A percentile compares a stretch with the other conserved stretches of the same genome.
These are phyloP conservation scores for Trogon melanurus DNA, from an alignment of 2,113 vertebrate species.

Conservation along the genomic window DNA sequence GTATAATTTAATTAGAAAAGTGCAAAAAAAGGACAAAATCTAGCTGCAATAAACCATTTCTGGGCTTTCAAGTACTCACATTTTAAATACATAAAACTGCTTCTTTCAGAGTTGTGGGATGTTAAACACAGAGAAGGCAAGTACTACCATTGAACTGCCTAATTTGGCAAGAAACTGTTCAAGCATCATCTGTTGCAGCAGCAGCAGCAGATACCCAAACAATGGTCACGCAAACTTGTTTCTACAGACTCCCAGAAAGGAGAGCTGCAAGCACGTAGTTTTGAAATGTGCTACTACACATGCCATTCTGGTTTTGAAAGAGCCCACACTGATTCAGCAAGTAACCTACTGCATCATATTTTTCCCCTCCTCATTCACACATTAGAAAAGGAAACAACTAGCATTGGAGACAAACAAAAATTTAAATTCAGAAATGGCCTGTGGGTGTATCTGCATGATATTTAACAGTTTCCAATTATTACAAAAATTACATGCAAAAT, in stretches of 20 bases:
- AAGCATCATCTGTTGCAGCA: not conserved
- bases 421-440: not conserved
- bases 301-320: not conserved
- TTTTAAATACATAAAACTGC: not conserved
- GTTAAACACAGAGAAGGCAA: not conserved
- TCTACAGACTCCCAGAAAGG: not conserved
- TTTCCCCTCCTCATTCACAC: constrained; percentile 7
- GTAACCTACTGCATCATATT: not conserved
- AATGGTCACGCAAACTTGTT: not conserved
- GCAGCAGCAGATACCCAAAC: not conserved
- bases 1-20: not conserved
- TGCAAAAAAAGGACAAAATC: not conserved
- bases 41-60: not conserved
- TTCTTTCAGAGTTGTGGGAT: not conserved
- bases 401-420: not conserved
- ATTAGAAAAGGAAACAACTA: constrained; percentile 1
- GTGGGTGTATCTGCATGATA: not conserved
- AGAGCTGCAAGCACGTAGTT: not conserved
- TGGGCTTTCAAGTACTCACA: not conserved
- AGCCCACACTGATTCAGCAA: constrained; percentile 4
- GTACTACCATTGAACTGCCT: not conserved
- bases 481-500: not conserved
- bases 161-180: not conserved
- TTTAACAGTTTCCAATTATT: not conserved
- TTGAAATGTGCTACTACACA: not conserved